A percentile compares a stretch with the other conserved stretches of the same genome.
Evolutionary conservation across 2,888 invertebrate genomes (phyloP).

Genomic region (Aphelenchoides bicaudatus): DNA sequence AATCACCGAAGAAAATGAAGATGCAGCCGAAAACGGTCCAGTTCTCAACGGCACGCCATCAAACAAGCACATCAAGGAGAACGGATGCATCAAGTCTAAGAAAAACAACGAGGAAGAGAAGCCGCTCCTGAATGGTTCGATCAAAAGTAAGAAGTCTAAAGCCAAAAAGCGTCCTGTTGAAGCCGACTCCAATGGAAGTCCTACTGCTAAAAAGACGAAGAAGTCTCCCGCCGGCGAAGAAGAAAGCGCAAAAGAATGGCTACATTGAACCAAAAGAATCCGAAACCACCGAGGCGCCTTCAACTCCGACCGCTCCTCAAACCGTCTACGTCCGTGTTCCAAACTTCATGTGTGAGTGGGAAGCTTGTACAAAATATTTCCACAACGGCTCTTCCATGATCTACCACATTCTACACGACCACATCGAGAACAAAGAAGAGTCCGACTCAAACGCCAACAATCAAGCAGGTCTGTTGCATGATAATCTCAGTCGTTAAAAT

Average conservation of each 20-base stretch:
- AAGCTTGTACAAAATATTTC: slow-evolving; percentile 45
- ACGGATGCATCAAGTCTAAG: background rate
- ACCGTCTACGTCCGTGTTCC: slow-evolving; percentile 16
- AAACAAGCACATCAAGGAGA: background rate
- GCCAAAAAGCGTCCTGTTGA: slow-evolving; percentile 15
- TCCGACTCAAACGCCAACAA: background rate
- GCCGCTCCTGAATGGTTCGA: slow-evolving; percentile 1
- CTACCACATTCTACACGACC: slow-evolving; percentile 44
- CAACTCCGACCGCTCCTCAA: background rate
- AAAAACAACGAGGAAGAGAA: slow-evolving; percentile 11
- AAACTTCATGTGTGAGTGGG: slow-evolving; percentile 58
- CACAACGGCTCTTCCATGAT: slow-evolving; percentile 36
- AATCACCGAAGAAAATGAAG: slow-evolving; percentile 11
- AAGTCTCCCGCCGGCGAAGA: background rate
- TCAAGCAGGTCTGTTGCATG: no score
- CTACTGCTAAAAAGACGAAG: slow-evolving; percentile 9
- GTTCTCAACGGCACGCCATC: background rate
- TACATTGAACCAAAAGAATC: slow-evolving; percentile 1
- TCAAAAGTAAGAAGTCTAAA: slow-evolving; percentile 5
- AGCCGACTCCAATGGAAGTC: background rate
- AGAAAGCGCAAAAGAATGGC: slow-evolving; percentile 2
- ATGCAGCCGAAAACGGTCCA: background rate
- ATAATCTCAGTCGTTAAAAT: no score
- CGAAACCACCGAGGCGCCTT: slow-evolving; percentile 6
- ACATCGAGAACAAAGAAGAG: slow-evolving; percentile 32